Percentiles rank a stretch among this genome's conserved stretches.
phyloP scores from a whole-genome alignment of 2,888 invertebrate genomes.

The Pollenia angustigena region DNA sequence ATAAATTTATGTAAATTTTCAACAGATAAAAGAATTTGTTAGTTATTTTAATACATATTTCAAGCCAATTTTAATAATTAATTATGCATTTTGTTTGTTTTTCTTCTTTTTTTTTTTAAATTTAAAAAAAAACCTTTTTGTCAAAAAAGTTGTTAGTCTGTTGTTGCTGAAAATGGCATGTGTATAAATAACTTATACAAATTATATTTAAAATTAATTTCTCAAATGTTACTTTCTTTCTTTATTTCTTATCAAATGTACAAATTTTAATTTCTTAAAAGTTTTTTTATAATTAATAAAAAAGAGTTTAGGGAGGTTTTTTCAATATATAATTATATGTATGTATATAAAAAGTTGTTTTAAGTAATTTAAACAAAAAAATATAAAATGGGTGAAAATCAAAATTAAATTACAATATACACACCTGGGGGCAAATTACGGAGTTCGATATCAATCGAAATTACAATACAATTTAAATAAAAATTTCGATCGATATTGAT shows the following conservation, averaged over 20 bases:
- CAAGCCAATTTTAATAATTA: conserved; percentile 42
- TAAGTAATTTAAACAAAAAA: too few species aligned
- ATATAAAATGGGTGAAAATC: not conserved
- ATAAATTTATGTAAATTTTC: conserved; percentile 59
- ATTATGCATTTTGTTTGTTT: not conserved
- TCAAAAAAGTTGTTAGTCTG: conserved; percentile 26
- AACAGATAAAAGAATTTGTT: conserved; percentile 55
- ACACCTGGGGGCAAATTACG: not conserved
- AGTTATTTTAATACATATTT: conserved; percentile 23
- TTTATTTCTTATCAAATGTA: conserved; percentile 32
- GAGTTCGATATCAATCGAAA: too few species aligned
- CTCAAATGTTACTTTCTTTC: conserved; percentile 8
- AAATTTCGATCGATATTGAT: too few species aligned
- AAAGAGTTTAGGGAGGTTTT: not conserved
- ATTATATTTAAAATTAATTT: conserved; percentile 34
- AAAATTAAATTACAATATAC: conserved; percentile 27
- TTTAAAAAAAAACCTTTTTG: conserved; percentile 21
- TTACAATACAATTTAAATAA: too few species aligned
- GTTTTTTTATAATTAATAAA: not conserved
- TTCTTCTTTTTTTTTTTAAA: not conserved
- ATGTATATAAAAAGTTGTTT: too few species aligned
- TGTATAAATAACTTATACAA: conserved; percentile 34
- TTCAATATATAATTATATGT: too few species aligned
- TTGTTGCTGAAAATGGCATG: conserved; percentile 38
- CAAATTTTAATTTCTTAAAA: conserved; percentile 21